These are phyloP conservation scores for Styela clava DNA, from an alignment of 23 tunicate genomes.

Conservation along the genomic window DNA sequence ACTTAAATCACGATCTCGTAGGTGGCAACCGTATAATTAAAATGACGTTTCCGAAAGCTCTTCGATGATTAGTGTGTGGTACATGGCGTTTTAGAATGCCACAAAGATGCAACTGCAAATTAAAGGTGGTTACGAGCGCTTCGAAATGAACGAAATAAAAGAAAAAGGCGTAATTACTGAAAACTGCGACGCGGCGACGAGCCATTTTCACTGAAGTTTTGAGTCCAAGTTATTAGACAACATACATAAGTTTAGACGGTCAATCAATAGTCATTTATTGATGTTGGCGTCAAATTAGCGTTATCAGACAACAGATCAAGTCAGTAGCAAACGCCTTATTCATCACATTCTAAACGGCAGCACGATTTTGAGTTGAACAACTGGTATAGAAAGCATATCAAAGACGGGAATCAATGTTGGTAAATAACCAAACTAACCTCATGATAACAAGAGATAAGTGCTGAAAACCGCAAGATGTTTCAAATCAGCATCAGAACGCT, in stretches of 20 bases:
- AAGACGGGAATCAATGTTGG: not conserved
- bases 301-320: not conserved
- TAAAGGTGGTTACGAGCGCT: not conserved
- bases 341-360: too few relatives aligned
- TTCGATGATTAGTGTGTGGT: not conserved
- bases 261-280: not conserved
- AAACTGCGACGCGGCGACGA: not conserved
- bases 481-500: not conserved
- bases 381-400: not conserved
- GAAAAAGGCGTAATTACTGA: not conserved
- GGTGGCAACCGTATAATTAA: not conserved
- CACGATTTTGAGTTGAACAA: too few relatives aligned
- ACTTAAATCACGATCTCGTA: not conserved
- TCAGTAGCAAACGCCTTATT: not conserved
- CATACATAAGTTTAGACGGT: not conserved
- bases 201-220: not conserved
- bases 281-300: not conserved
- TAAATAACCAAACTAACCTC: not conserved
- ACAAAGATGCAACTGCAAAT: not conserved
- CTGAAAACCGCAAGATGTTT: not conserved
- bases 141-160: not conserved
- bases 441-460: not conserved
- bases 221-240: not conserved
- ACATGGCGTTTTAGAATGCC: not conserved
- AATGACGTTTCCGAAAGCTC: not conserved